These are phyloP conservation scores for Microplitis mediator DNA, from an alignment of 1,140 invertebrate genomes.

Conservation along the genomic window DNA sequence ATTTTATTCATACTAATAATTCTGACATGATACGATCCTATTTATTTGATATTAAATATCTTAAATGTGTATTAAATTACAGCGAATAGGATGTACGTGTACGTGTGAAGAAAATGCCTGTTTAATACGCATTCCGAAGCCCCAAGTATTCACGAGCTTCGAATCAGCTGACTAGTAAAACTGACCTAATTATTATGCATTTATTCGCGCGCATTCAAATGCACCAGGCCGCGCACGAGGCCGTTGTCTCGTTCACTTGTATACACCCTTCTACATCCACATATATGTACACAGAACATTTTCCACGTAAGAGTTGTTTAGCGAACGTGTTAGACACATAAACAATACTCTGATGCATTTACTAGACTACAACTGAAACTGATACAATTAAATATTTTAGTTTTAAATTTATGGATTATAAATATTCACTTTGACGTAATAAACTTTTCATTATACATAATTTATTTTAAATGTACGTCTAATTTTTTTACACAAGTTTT, in stretches of 20 bases:
- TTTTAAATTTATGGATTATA: too few relatives aligned
- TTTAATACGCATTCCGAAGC: background rate
- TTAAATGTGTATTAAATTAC: too few relatives aligned
- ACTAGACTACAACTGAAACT: too few relatives aligned
- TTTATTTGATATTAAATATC: too few relatives aligned
- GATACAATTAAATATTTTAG: too few relatives aligned
- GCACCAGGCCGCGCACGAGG: constrained; percentile 47
- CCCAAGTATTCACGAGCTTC: constrained; percentile 13
- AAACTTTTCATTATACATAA: too few relatives aligned
- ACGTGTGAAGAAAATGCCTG: background rate
- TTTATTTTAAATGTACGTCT: too few relatives aligned
- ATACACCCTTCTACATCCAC: constrained; percentile 19
- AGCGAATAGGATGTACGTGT: background rate
- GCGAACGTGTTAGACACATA: background rate
- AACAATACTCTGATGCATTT: too few relatives aligned
- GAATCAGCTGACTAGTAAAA: constrained; percentile 63
- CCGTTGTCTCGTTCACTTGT: constrained; percentile 41
- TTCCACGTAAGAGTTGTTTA: constrained; percentile 6
- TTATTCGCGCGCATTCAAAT: constrained; percentile 64
- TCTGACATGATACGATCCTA: too few relatives aligned
- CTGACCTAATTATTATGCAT: constrained; percentile 65
- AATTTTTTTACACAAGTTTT: too few relatives aligned
- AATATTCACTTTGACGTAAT: too few relatives aligned
- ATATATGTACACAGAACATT: background rate
- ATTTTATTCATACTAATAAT: too few relatives aligned